Evolutionary conservation across 1,140 invertebrate genomes (phyloP), one percentile per base, ranked within the genome.

Genomic region (Hermetia illucens): DNA sequence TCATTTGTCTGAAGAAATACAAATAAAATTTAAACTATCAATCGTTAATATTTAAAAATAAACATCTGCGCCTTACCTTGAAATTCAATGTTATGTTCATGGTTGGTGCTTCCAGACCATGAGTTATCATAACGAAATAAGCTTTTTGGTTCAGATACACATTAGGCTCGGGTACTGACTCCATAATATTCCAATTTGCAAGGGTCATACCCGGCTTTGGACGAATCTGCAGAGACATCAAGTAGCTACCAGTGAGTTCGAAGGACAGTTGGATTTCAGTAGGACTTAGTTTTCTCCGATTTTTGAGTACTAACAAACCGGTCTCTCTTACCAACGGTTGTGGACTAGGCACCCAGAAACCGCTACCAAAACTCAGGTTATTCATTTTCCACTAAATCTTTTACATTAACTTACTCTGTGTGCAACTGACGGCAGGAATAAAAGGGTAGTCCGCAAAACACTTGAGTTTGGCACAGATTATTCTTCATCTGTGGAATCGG

Each of bases 391-490:
- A 17, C 5, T 30, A 20, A 10, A 31, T 20, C 9, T 33, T 33
- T 13, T 13, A 21, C n/a, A 21, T n/a, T 22, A 33, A 18, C 16
- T 36, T 36, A 69, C 66, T 60, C 52, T 24, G 67, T 44, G 30
- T 62, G 44, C 15, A 64, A 51, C 42, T 68, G 54, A 34, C 65
- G 44, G 16, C 67, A 61, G 37, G 65, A 67, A 37, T 61, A 61
- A 44, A 69, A 62, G 12, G 74, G 72, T 37, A 72, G 45, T 6
- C 72, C 73, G 54, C 71, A 76, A 32, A 60, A 56, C n/a, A 62
- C 31, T 38, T 64, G 60, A 38, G 56, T 48, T 21, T 63, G 52
- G 42, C 64, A 63, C 10, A 44, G 16, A 22, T 34, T 35, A 52
- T 69, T 67, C 15, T 58, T 34, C 15, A 45, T 46, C n/a, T 63